A percentile compares a stretch with the other conserved stretches of the same genome.
These are phyloP conservation scores for Gavia stellata DNA, from an alignment of 2,113 vertebrate species.

Conservation along the genomic window DNA sequence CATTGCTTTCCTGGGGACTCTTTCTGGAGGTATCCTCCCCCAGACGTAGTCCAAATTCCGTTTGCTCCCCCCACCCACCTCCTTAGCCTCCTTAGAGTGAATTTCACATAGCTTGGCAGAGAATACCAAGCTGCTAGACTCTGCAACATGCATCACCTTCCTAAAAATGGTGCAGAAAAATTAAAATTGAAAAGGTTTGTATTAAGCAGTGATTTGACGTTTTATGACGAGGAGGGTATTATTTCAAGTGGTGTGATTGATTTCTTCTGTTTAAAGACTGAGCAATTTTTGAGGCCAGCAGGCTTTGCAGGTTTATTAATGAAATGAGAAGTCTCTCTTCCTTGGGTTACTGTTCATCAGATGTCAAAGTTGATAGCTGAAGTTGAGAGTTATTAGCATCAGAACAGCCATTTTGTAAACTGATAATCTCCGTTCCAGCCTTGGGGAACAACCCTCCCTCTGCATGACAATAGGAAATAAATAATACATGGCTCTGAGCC, in stretches of 20 bases:
- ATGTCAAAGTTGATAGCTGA: constrained; percentile 14
- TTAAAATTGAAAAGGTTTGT: constrained; percentile 2
- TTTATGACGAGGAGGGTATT: background rate
- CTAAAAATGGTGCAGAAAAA: background rate
- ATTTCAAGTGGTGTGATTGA: constrained; percentile 7
- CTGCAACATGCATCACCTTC: background rate
- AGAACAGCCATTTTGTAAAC: constrained; percentile 39
- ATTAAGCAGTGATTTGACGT: background rate
- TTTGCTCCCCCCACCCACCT: background rate
- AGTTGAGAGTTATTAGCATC: background rate
- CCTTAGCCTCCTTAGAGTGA: background rate
- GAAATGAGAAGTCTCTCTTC: constrained; percentile 2
- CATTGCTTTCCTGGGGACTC: background rate
- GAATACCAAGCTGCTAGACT: background rate
- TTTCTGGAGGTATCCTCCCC: background rate
- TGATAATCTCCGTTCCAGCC: background rate
- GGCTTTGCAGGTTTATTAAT: background rate
- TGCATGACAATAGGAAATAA: constrained; percentile 23
- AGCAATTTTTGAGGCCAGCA: background rate
- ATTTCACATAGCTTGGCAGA: background rate
- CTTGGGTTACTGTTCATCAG: background rate
- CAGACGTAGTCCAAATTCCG: background rate
- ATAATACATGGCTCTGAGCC: constrained; percentile 39
- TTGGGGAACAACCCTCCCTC: background rate
- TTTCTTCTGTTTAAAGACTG: background rate